Evolutionary conservation across 1,140 invertebrate species (phyloP).

Genomic region (Achatina immaculata): DNA sequence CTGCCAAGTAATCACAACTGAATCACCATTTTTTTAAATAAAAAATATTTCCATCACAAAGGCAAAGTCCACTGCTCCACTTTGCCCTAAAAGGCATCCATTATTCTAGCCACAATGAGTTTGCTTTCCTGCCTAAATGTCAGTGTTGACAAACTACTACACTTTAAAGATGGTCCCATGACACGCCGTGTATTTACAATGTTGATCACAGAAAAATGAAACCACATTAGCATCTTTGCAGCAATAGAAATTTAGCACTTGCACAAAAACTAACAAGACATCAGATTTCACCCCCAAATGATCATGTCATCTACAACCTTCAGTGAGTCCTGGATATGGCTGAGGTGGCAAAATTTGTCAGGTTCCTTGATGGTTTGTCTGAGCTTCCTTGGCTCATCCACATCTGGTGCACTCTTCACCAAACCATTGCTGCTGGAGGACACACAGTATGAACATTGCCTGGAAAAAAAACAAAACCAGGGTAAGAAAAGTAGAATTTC

Average conservation of each 20-base stretch:
- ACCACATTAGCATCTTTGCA: background rate
- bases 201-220: too few relatives aligned
- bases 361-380: conserved; percentile 73
- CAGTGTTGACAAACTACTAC: background rate
- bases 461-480: conserved; percentile 45
- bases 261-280: background rate
- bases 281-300: background rate
- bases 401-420: conserved; percentile 64
- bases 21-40: too few relatives aligned
- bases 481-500: too few relatives aligned
- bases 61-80: too few relatives aligned
- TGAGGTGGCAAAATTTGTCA: conserved; percentile 62
- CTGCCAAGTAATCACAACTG: too few relatives aligned
- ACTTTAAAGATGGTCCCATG: too few relatives aligned
- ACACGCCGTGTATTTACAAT: too few relatives aligned
- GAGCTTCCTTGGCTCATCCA: conserved; percentile 70
- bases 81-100: too few relatives aligned
- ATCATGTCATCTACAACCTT: conserved; percentile 8
- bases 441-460: conserved; percentile 74
- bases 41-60: too few relatives aligned
- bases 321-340: conserved; percentile 18
- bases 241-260: background rate
- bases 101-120: too few relatives aligned
- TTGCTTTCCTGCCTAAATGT: too few relatives aligned
- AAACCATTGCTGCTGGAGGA: conserved; percentile 64